These are phyloP conservation scores for Polypedilum vanderplanki DNA, from an alignment of 1,140 invertebrate species.

Conservation along the genomic window DNA sequence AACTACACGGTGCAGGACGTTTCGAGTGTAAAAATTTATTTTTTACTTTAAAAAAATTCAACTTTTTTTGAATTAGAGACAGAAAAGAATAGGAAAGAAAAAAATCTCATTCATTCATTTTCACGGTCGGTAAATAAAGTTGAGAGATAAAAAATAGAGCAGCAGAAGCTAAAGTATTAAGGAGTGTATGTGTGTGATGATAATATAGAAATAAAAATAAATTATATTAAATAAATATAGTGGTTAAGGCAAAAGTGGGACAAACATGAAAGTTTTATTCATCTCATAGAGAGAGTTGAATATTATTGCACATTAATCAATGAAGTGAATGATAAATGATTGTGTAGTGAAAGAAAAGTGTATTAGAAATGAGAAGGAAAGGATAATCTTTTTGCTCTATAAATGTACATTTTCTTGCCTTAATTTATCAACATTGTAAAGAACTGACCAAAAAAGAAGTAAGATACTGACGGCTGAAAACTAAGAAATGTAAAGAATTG, in stretches of 20 bases:
- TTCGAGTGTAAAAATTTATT: background rate
- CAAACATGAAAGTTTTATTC: background rate
- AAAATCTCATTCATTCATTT: background rate
- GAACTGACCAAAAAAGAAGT: background rate
- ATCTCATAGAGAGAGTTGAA: background rate
- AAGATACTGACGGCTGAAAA: background rate
- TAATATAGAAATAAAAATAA: background rate
- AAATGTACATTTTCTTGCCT: too few relatives aligned
- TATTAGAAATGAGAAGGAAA: slow-evolving; percentile 4
- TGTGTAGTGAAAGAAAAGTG: too few relatives aligned
- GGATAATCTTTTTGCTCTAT: background rate
- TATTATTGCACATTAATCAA: slow-evolving; percentile 1
- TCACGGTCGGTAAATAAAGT: background rate
- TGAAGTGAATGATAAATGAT: slow-evolving; percentile 13
- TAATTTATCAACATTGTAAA: too few relatives aligned
- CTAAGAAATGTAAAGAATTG: background rate
- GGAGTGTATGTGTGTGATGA: background rate
- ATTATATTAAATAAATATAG: background rate
- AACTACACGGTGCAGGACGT: slow-evolving; percentile 1
- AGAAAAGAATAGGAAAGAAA: background rate
- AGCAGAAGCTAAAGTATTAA: too few relatives aligned
- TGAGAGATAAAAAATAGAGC: background rate
- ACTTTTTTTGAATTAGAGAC: background rate
- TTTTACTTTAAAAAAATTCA: background rate
- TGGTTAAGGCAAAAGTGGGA: background rate